Evolutionary conservation across 2,797 vertebrate genomes (phyloP).

Genomic region (Valencia hispanica): DNA sequence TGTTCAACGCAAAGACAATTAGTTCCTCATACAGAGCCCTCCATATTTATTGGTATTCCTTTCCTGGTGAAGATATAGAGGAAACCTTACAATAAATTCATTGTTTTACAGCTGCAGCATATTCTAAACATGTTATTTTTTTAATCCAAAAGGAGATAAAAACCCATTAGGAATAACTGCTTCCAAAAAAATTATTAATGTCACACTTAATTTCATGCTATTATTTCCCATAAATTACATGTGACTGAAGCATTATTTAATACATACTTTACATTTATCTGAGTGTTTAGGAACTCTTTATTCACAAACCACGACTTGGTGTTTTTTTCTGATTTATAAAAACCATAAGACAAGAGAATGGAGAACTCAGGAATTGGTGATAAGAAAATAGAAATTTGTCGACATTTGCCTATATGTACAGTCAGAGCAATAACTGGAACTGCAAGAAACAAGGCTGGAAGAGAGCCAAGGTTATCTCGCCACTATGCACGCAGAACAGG

Average conservation of each 20-base stretch:
- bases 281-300: neutral
- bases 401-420: neutral
- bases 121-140: neutral
- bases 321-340: neutral
- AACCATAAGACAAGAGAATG: neutral
- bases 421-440: neutral
- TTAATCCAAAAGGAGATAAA: neutral
- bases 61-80: neutral
- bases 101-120: too few relatives aligned
- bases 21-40: neutral
- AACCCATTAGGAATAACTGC: too few relatives aligned
- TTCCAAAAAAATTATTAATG: neutral
- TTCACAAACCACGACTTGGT: neutral
- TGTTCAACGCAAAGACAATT: neutral
- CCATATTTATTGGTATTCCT: neutral
- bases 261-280: neutral
- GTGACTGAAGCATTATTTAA: neutral
- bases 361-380: neutral
- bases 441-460: neutral
- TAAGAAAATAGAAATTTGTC: neutral
- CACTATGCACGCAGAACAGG: neutral
- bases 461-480: neutral
- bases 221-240: too few relatives aligned
- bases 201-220: neutral
- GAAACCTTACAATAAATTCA: neutral